Evolutionary conservation across 2,797 vertebrate genomes (phyloP).

Genomic region (Rhadinocentrus ornatus): DNA sequence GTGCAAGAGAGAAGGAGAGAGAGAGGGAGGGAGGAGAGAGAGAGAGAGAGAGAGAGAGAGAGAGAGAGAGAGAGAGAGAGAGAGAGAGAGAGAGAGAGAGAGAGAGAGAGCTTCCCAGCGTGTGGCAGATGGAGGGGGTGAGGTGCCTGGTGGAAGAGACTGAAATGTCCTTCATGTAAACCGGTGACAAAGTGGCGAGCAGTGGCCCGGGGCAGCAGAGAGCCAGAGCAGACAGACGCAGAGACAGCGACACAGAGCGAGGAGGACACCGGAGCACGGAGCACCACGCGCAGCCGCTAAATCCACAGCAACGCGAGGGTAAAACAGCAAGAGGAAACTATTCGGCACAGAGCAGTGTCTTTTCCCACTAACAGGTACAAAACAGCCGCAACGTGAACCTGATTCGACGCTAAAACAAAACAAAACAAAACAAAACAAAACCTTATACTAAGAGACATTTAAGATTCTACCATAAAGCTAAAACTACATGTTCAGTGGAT

Average conservation of each 20-base stretch:
- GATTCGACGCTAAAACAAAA: no score
- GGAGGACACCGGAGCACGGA: conserved; percentile 35
- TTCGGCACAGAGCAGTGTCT: conserved; percentile 39
- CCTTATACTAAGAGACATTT: no score
- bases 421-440: no score
- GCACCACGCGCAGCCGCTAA: conserved; percentile 24
- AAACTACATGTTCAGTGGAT: neutral
- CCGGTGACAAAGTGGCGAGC: conserved; percentile 67
- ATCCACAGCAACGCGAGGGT: conserved; percentile 32
- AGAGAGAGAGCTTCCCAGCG: conserved; percentile 55
- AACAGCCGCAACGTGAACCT: no score
- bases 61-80: conserved; percentile 12
- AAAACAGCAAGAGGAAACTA: conserved; percentile 18
- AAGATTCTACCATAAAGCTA: neutral
- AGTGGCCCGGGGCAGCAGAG: conserved; percentile 52
- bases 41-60: conserved; percentile 40
- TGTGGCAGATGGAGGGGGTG: conserved; percentile 59
- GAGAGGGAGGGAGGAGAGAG: conserved; percentile 41
- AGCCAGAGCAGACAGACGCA: conserved; percentile 27
- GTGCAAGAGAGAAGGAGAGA: conserved; percentile 11
- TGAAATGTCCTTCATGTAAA: conserved; percentile 79
- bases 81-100: conserved; percentile 41
- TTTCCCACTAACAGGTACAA: conserved; percentile 54
- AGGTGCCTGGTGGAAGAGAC: conserved; percentile 53
- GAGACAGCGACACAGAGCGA: conserved; percentile 12